Evolutionary conservation across 2,113 vertebrate species (phyloP).

Genomic region (Notarius quadriscutis): DNA sequence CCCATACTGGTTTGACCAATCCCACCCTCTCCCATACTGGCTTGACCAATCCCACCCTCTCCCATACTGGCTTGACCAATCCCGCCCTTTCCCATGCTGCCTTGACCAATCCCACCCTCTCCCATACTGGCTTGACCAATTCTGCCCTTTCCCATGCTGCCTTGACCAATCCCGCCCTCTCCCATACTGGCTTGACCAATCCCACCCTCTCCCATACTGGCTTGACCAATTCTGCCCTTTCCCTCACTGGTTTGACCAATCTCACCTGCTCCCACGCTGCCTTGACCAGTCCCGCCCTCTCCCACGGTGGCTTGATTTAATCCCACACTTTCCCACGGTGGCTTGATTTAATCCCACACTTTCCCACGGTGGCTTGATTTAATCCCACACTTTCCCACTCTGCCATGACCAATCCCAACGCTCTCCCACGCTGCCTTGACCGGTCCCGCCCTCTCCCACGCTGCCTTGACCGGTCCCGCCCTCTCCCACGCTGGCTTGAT

Average conservation of each 20-base stretch:
- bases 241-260: neutral
- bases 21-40: neutral
- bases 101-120: neutral
- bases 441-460: neutral
- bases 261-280: neutral
- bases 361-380: neutral
- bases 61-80: neutral
- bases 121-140: neutral
- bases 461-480: neutral
- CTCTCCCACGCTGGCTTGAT: neutral
- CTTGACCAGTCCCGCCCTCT: rapidly evolving
- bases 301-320: neutral
- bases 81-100: neutral
- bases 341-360: too few relatives aligned
- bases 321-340: neutral
- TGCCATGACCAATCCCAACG: neutral
- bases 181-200: neutral
- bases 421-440: neutral
- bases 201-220: neutral
- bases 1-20: neutral
- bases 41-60: rapidly evolving
- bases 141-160: too few relatives aligned
- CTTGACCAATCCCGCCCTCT: neutral
- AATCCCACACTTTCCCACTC: neutral
- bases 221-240: neutral